Evolutionary conservation across 1,140 invertebrate genomes (phyloP), one percentile per base, ranked within the genome.

Genomic region (Copidosoma floridanum): DNA sequence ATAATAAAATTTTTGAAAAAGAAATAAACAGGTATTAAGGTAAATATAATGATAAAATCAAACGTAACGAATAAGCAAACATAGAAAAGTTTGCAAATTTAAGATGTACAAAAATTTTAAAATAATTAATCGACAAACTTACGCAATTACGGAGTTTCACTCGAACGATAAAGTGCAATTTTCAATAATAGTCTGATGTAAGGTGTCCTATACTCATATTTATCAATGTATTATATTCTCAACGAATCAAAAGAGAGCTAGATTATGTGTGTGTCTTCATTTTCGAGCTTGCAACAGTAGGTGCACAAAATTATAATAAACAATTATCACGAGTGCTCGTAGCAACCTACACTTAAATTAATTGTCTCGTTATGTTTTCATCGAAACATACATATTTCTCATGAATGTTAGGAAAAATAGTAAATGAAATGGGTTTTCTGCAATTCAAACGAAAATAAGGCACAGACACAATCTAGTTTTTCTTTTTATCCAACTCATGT

Each of bases 151-250:
- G 12, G 38, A 38, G n/a, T 38, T 26, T 50, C 32, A 46, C 16
- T 35, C 29, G 41, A 56, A 46, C 26, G 20, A 55, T 47, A 40
- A 58, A 56, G 41, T 56, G 53, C 48, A 59, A 59, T 59, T 52
- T 37, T 35, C 48, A 44, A 58, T 50, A 58, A 51, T 58, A 50
- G 56, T 59, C 37, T 44, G 57, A 59, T 51, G n/a, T n/a, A n/a
- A n/a, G n/a, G n/a, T n/a, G n/a, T n/a, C n/a, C n/a, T n/a, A n/a
- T n/a, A n/a, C n/a, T n/a, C n/a, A n/a, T n/a, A n/a, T n/a, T n/a
- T n/a, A n/a, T n/a, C 47, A 35, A 48, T 27, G 21, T 35, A 14
- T 8, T 48, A 14, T 32, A 48, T n/a, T n/a, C n/a, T 48, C 46
- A 50, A 32, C 47, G 47, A 50, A 50, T 32, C 26, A 2, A 12